Evolutionary conservation across 1,140 invertebrate species (phyloP).

Genomic region (Littorina saxatilis): DNA sequence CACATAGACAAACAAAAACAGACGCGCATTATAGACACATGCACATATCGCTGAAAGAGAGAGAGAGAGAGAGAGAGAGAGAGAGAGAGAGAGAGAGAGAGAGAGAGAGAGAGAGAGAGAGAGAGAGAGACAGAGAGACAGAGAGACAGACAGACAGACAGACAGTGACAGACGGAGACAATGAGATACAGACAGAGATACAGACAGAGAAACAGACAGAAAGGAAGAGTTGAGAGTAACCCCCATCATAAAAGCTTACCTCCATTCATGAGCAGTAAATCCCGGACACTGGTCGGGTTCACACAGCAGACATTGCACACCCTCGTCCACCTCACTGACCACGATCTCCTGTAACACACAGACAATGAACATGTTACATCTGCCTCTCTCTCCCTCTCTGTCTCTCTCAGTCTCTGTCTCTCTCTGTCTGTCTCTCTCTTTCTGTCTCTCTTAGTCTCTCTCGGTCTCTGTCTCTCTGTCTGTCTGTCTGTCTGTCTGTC

Average conservation of each 20-base stretch:
- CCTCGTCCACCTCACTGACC: conserved; percentile 89
- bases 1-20: background rate
- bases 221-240: background rate
- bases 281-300: conserved; percentile 87
- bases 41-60: background rate
- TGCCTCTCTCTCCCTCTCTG: background rate
- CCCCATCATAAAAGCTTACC: conserved; percentile 80
- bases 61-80: background rate
- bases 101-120: conserved; percentile 30
- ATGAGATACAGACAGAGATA: conserved; percentile 27
- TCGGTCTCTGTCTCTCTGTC: background rate
- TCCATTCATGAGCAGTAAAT: conserved; percentile 88
- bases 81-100: background rate
- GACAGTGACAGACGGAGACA: background rate
- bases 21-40: background rate
- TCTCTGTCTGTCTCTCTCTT: background rate
- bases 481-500: background rate
- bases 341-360: conserved; percentile 83
- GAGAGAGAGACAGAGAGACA: conserved; percentile 3
- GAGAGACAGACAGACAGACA: background rate
- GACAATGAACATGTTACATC: background rate
- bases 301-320: conserved; percentile 88
- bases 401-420: background rate
- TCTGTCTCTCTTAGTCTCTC: background rate
- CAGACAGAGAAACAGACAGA: background rate